phyloP scores from a whole-genome alignment of 2,888 invertebrate genomes.

The Hirudinaria manillensis region DNA sequence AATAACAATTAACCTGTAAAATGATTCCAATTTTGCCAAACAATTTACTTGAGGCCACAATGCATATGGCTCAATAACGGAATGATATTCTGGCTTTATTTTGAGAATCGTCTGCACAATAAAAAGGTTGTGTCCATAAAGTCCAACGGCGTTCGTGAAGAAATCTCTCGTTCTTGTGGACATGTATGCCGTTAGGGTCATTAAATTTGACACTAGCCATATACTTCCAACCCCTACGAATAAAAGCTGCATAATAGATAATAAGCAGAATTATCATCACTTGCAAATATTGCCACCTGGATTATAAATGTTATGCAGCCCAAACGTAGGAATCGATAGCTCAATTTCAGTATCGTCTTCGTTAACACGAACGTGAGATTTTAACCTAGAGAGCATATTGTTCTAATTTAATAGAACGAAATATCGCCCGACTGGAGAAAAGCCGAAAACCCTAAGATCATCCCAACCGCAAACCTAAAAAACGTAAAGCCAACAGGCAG shows the following conservation, averaged over 20 bases:
- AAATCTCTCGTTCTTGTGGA: background rate
- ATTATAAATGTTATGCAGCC: background rate
- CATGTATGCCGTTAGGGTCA: background rate
- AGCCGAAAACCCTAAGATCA: too few relatives aligned
- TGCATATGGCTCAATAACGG: background rate
- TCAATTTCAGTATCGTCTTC: constrained; percentile 5
- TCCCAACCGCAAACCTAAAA: background rate
- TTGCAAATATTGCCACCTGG: background rate
- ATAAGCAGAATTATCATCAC: background rate
- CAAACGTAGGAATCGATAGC: background rate
- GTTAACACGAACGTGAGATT: too few relatives aligned
- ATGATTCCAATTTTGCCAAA: constrained; percentile 4
- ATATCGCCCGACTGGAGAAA: too few relatives aligned
- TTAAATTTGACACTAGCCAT: background rate
- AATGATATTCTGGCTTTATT: constrained; percentile 6
- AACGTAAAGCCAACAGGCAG: background rate
- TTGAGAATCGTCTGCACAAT: constrained; percentile 15
- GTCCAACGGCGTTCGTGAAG: background rate
- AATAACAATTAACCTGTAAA: constrained; percentile 9
- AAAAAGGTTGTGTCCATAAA: background rate
- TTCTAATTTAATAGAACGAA: too few relatives aligned
- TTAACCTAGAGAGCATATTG: too few relatives aligned
- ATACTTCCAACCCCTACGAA: background rate
- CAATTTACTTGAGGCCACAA: background rate
- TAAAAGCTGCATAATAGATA: background rate